phyloP scores from a whole-genome alignment of 2,113 vertebrate species.

The Psettodes erumei region DNA sequence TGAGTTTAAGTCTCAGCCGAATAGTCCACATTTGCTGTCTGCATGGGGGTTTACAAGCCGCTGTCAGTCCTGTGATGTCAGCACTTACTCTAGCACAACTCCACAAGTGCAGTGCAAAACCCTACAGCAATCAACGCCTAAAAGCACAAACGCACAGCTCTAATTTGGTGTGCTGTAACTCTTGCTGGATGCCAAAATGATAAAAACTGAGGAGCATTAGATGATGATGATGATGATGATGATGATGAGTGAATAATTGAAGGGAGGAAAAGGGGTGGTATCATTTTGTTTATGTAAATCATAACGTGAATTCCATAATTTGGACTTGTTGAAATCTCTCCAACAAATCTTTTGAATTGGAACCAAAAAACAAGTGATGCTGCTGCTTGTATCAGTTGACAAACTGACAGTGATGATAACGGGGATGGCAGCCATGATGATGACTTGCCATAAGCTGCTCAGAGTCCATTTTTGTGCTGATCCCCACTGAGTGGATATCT shows the following conservation, averaged over 20 bases:
- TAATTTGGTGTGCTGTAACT: background rate
- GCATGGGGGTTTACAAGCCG: background rate
- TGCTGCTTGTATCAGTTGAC: background rate
- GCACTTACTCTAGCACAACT: too few species aligned
- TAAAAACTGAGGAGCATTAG: background rate
- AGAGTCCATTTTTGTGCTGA: constrained; percentile 42
- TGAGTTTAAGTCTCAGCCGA: too few species aligned
- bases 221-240: too few species aligned
- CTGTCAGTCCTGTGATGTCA: constrained; percentile 3
- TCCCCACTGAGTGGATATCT: constrained; percentile 49
- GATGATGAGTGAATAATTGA: background rate
- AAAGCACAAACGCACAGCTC: background rate
- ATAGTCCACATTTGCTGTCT: background rate
- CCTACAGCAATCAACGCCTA: background rate
- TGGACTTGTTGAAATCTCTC: background rate
- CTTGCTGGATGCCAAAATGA: background rate
- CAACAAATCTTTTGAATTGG: constrained; percentile 20
- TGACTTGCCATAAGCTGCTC: constrained; percentile 29
- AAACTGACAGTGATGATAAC: constrained; percentile 3
- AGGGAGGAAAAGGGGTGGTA: background rate
- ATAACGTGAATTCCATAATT: background rate
- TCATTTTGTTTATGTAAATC: background rate
- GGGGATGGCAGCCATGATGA: constrained; percentile 14
- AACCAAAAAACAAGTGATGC: background rate
- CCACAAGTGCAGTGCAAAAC: constrained; percentile 2